Conservation (phyloP, 2,888 invertebrate genomes). For the Melanargia galathea region DNA sequence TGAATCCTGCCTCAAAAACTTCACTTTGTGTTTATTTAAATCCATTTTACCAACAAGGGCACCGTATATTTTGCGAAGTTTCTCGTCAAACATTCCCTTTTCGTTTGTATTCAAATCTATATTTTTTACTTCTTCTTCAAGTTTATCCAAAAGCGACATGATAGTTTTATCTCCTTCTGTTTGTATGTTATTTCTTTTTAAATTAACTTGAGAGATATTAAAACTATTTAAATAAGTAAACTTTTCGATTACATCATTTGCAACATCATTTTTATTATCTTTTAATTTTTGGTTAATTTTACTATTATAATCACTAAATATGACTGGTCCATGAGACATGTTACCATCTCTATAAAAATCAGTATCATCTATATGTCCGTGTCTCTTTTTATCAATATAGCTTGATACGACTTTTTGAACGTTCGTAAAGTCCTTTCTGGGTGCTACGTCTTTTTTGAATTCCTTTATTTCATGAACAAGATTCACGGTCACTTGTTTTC, state of each 20-base stretch:
- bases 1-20: neutral
- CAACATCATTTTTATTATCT: constrained; percentile 1
- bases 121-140: constrained; percentile 63
- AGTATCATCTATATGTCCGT: constrained; percentile 6
- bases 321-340: neutral
- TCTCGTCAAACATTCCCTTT: constrained; percentile 62
- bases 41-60: constrained; percentile 30
- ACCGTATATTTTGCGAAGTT: constrained; percentile 64
- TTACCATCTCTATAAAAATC: constrained; percentile 11
- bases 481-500: constrained; percentile 8
- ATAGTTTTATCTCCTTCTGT: constrained; percentile 54
- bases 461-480: constrained; percentile 23
- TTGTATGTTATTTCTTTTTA: neutral
- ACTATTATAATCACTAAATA: neutral
- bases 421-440: constrained; percentile 60
- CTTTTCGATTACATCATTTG: neutral
- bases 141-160: constrained; percentile 56
- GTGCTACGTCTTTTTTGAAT: constrained; percentile 52
- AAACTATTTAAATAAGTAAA: constrained; percentile 3
- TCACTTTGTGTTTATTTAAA: constrained; percentile 13
- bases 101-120: constrained; percentile 55
- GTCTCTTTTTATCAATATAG: constrained; percentile 49
- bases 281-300: neutral
- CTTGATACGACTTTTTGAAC: constrained; percentile 52
- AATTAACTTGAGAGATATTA: constrained; percentile 20